Percentiles rank a stretch among this genome's conserved stretches.
Evolutionary conservation across 37 sponge, comb jelly and placozoan species (phyloP).

Genomic region (Ephydatia muelleri): DNA sequence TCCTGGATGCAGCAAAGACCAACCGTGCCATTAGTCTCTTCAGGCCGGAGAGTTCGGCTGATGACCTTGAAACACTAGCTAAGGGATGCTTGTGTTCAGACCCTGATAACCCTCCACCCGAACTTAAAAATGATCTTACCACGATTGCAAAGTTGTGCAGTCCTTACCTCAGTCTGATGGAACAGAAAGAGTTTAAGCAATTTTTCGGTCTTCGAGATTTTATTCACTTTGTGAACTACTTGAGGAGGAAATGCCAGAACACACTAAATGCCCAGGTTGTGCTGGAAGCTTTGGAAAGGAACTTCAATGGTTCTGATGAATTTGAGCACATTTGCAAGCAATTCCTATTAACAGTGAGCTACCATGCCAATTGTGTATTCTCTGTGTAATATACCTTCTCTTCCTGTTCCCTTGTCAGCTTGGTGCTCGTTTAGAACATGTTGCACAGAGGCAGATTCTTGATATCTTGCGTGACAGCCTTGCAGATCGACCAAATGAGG

Average conservation of each 20-base stretch:
- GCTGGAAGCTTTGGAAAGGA: slow-evolving; percentile 84
- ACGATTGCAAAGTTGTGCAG: slow-evolving; percentile 52
- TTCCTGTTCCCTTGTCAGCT: slow-evolving; percentile 15
- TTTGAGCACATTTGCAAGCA: slow-evolving; percentile 59
- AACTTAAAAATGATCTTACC: slow-evolving; percentile 47
- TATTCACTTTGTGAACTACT: slow-evolving; percentile 83
- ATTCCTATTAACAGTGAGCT: slow-evolving; percentile 64
- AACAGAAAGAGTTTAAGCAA: background rate
- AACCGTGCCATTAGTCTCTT: slow-evolving; percentile 91
- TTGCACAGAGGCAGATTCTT: slow-evolving; percentile 46
- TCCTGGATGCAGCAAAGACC: slow-evolving; percentile 93
- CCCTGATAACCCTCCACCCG: slow-evolving; percentile 56
- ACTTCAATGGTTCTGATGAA: slow-evolving; percentile 79
- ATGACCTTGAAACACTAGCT: slow-evolving; percentile 70
- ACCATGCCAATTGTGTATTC: background rate
- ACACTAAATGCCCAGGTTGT: slow-evolving; percentile 65
- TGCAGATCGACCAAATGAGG: slow-evolving; percentile 37
- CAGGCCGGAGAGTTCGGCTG: slow-evolving; percentile 59
- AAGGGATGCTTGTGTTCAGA: slow-evolving; percentile 60
- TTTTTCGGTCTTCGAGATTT: slow-evolving; percentile 91
- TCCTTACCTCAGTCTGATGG: slow-evolving; percentile 30
- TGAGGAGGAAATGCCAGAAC: slow-evolving; percentile 44
- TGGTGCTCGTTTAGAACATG: background rate
- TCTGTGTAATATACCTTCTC: background rate
- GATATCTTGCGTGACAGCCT: slow-evolving; percentile 68